Base-by-base conservation (phyloP, 2,797 vertebrate species). In the Adrianichthys oophorus region DNA sequence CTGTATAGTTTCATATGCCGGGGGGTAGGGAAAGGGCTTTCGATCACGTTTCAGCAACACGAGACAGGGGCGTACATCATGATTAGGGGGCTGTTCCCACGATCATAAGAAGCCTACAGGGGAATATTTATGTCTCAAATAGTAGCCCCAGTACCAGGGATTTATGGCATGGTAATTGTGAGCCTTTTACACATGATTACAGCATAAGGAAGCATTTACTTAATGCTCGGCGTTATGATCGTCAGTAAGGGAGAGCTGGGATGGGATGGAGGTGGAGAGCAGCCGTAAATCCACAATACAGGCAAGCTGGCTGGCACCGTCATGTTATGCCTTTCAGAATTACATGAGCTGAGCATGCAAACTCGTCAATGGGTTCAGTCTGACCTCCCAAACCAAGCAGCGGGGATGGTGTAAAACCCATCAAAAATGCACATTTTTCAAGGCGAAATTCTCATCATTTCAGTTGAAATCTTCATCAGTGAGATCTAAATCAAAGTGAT, bases 111-210 rank as follows among this genome's bases (percentile, higher is more conserved):
- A 88, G 85, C 89, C 88, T 88, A 84, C 85, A 77, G 89, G 88
- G 88, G 90, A 85, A 89, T 91, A 90, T 92, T 92, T 91, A 90
- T 91, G 90, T 90, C 78, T 85, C 50, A 70, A 56, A 80, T 82
- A 84, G 86, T 78, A 64, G 82, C 80, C 74, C 68, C 66, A 4
- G 69, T 62, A 48, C 51, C 5, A n/a, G 32, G 66, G 85, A 91
- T 92, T 93, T 92, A 93, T 89, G 75, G 87, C 89, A 85, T 85
- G 89, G 85, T 92, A 91, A 92, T 92, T 76, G 85, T 80, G 78
- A 89, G 85, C 88, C 88, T 91, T 91, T 92, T 92, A 92, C 90
- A 92, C 88, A 84, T 85, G 89, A 92, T 92, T 91, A 92, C 89
- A 89, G 86, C 85, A 86, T 79, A 80, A 86, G 89, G 90, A 92